phyloP scores from a whole-genome alignment of 2,888 invertebrate genomes.

The Amphipoea lucens region DNA sequence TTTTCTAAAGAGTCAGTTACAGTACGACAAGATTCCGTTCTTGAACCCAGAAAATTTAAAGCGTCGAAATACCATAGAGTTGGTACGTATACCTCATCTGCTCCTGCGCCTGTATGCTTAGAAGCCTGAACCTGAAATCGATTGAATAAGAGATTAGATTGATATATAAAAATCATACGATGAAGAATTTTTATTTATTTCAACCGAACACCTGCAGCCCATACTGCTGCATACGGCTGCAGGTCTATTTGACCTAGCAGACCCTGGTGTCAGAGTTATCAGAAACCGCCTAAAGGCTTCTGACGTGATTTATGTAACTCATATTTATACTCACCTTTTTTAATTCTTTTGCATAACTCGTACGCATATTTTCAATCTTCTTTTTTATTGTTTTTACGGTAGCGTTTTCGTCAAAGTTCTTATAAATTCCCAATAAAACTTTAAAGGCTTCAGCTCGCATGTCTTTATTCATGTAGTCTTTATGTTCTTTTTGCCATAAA shows the following conservation, averaged over 20 bases:
- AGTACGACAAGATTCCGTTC: conserved; percentile 36
- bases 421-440: conserved; percentile 37
- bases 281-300: background rate
- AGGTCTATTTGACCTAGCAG: conserved; percentile 5
- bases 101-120: conserved; percentile 36
- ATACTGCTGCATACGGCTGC: conserved; percentile 5
- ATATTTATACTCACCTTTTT: conserved; percentile 17
- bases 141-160: conserved; percentile 12
- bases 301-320: conserved; percentile 3
- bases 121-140: conserved; percentile 17
- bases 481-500: conserved; percentile 40
- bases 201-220: conserved; percentile 12
- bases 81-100: conserved; percentile 38
- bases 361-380: conserved; percentile 35
- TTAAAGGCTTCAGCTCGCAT: conserved; percentile 19
- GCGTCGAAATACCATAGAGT: conserved; percentile 43
- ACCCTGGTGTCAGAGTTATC: conserved; percentile 2
- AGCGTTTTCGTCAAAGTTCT: conserved; percentile 38
- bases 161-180: no score
- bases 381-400: conserved; percentile 32
- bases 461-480: conserved; percentile 34
- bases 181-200: conserved; percentile 3
- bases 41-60: conserved; percentile 36
- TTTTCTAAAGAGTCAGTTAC: conserved; percentile 33
- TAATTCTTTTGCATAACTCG: conserved; percentile 31